Conservation (phyloP, 2,888 invertebrate species). For the Pristionchus maxplancki region DNA sequence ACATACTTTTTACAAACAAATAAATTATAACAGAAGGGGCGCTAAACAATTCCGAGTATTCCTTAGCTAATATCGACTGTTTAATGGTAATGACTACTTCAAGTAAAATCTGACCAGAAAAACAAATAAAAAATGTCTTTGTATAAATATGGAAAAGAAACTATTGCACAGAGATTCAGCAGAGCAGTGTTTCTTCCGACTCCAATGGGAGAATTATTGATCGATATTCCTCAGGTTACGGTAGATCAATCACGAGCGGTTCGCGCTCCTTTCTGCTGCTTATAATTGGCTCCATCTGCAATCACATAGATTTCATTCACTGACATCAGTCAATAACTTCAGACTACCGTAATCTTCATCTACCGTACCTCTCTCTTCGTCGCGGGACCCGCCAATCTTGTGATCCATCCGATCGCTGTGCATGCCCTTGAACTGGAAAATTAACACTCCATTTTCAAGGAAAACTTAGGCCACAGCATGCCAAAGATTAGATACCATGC, state of each 20-base stretch:
- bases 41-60: conserved; percentile 4
- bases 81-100: not conserved
- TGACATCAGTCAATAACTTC: not conserved
- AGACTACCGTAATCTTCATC: not conserved
- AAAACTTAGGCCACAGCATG: no score
- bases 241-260: conserved; percentile 19
- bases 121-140: not conserved
- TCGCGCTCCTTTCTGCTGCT: conserved; percentile 13
- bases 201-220: not conserved
- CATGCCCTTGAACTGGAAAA: conserved; percentile 38
- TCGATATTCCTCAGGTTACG: not conserved
- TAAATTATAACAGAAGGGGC: not conserved
- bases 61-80: not conserved
- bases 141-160: not conserved
- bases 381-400: conserved; percentile 15
- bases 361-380: conserved; percentile 34
- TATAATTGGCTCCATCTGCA: not conserved
- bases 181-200: not conserved
- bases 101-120: not conserved
- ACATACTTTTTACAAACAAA: not conserved
- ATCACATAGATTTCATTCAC: not conserved
- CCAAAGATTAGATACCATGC: not conserved
- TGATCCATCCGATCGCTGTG: conserved; percentile 39
- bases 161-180: not conserved
- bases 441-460: not conserved